These are phyloP conservation scores for Sarcophaga bullata DNA, from an alignment of 1,140 invertebrate species.

Conservation along the genomic window DNA sequence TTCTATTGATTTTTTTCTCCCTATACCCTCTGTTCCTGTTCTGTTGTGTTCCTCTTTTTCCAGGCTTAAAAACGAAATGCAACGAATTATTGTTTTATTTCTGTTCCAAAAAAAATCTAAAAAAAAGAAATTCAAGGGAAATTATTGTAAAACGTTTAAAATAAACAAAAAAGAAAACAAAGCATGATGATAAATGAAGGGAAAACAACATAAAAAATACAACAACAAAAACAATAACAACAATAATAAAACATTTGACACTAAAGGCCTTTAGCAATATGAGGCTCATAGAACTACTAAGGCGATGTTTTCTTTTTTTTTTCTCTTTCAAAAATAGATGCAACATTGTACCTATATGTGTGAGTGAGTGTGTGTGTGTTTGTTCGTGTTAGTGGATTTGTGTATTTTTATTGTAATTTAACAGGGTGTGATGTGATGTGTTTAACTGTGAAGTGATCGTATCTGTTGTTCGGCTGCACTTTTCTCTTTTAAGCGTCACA, in stretches of 20 bases:
- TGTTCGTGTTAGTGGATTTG: neutral
- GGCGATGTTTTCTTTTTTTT: too few species aligned
- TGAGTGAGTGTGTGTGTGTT: neutral
- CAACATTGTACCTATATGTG: neutral
- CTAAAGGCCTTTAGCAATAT: neutral
- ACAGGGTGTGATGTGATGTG: constrained; percentile 36
- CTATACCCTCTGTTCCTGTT: neutral
- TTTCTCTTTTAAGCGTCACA: constrained; percentile 32
- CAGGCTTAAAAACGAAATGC: too few species aligned
- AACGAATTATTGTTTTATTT: too few species aligned
- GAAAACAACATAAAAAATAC: neutral
- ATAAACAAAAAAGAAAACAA: constrained; percentile 23
- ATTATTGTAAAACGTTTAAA: constrained; percentile 26
- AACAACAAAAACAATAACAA: constrained; percentile 21
- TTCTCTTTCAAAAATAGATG: too few species aligned
- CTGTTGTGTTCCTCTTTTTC: neutral
- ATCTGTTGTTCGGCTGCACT: constrained; percentile 35
- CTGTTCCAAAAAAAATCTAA: too few species aligned
- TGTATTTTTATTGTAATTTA: neutral
- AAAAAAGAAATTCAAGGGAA: too few species aligned
- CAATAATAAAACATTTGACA: constrained; percentile 32
- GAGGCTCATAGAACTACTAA: neutral
- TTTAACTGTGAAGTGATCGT: constrained; percentile 38
- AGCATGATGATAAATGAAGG: constrained; percentile 28
- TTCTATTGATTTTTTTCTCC: neutral